Evolutionary conservation across 2,888 invertebrate species (phyloP).

Genomic region (Plagodis dolabraria): DNA sequence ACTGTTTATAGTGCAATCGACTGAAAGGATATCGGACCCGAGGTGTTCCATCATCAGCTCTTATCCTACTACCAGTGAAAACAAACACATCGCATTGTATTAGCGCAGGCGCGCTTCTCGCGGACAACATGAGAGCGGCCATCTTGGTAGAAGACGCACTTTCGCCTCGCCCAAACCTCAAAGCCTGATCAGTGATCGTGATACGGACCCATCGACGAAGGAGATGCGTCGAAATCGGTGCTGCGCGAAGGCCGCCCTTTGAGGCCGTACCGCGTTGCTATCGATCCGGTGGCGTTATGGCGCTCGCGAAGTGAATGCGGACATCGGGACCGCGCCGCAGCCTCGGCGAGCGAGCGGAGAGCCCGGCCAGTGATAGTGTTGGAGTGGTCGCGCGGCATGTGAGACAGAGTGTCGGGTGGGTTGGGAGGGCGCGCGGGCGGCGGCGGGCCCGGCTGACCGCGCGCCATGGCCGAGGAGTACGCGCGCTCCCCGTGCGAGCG

Average conservation of each 20-base stretch:
- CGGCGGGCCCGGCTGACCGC: slow-evolving; percentile 80
- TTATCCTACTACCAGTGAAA: slow-evolving; percentile 65
- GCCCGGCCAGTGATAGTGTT: slow-evolving; percentile 70
- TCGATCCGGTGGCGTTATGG: slow-evolving; percentile 79
- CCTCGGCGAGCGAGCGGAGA: slow-evolving; percentile 65
- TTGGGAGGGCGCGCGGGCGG: slow-evolving; percentile 78
- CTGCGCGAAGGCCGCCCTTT: slow-evolving; percentile 69
- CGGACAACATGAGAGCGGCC: slow-evolving; percentile 81
- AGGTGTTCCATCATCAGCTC: slow-evolving; percentile 50
- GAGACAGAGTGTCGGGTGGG: slow-evolving; percentile 69
- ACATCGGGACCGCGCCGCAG: slow-evolving; percentile 75
- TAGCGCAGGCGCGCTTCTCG: slow-evolving; percentile 79
- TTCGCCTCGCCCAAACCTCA: slow-evolving; percentile 81
- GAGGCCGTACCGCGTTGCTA: slow-evolving; percentile 79
- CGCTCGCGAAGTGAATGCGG: slow-evolving; percentile 82
- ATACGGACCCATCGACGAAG: slow-evolving; percentile 50
- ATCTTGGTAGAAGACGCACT: slow-evolving; percentile 81
- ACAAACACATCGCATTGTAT: slow-evolving; percentile 76
- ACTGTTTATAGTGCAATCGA: slow-evolving; percentile 53
- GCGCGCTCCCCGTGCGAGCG: slow-evolving; percentile 84
- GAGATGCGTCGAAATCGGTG: slow-evolving; percentile 68
- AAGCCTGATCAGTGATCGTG: slow-evolving; percentile 63
- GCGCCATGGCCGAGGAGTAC: slow-evolving; percentile 83
- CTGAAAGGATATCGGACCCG: slow-evolving; percentile 36
- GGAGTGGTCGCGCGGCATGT: slow-evolving; percentile 76